These are phyloP conservation scores for Sula dactylatra DNA, from an alignment of 2,113 vertebrate species.

Conservation along the genomic window DNA sequence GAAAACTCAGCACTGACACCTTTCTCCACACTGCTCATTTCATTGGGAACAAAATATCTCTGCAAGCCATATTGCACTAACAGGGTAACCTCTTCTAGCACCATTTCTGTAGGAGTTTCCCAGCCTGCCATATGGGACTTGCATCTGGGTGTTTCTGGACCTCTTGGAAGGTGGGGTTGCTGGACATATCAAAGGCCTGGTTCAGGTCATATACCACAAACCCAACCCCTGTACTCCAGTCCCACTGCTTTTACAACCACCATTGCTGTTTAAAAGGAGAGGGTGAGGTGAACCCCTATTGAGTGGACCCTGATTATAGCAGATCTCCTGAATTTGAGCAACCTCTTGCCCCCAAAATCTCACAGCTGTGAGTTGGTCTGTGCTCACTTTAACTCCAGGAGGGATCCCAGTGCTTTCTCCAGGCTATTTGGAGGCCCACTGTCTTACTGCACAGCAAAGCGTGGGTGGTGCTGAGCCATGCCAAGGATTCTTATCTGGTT, in stretches of 20 bases:
- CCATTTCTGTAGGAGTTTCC: background rate
- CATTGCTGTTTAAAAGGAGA: background rate
- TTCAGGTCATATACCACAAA: background rate
- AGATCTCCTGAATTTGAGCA: background rate
- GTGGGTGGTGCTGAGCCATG: background rate
- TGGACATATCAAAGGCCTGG: background rate
- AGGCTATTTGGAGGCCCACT: background rate
- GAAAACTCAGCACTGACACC: background rate
- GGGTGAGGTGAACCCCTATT: background rate
- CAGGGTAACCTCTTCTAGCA: background rate
- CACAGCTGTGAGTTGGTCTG: background rate
- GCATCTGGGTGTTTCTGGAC: background rate
- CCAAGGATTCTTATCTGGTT: background rate
- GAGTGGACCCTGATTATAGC: background rate
- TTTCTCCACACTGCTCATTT: background rate
- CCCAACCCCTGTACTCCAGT: background rate
- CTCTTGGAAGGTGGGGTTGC: background rate
- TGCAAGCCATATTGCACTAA: background rate
- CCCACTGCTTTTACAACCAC: background rate
- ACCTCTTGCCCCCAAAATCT: accelerated
- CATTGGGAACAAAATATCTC: background rate
- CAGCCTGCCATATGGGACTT: background rate
- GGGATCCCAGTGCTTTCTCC: background rate
- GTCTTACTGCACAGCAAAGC: background rate
- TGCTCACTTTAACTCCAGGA: background rate